phyloP scores from a whole-genome alignment of 2,797 vertebrate species.

The Sus cebifrons region DNA sequence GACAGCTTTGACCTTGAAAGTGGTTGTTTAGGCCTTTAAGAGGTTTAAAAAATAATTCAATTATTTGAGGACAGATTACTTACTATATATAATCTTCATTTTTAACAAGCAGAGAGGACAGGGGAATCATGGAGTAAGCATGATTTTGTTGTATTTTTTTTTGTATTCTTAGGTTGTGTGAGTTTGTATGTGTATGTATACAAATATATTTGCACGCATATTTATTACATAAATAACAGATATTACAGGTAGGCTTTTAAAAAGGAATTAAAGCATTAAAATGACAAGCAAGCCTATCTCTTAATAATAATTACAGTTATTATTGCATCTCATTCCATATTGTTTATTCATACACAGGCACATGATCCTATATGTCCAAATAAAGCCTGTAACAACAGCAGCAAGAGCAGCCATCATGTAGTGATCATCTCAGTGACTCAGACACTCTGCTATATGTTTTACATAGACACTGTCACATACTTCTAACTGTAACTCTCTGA shows the following conservation, averaged over 20 bases:
- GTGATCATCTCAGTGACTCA: not conserved
- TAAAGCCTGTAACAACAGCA: not conserved
- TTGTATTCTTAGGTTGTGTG: not conserved
- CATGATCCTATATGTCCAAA: not conserved
- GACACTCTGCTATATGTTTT: not conserved
- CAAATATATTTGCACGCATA: not conserved
- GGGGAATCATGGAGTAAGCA: not conserved
- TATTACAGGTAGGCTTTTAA: not conserved
- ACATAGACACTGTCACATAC: not conserved
- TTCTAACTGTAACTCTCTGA: not conserved
- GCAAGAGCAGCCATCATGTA: not conserved
- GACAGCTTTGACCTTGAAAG: not conserved
- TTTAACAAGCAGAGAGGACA: not conserved
- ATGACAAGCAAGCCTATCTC: not conserved
- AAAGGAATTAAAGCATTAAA: not conserved
- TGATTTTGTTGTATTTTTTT: not conserved
- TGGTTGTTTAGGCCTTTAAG: not conserved
- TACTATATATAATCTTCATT: not conserved
- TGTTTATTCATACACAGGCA: not conserved
- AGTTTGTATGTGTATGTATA: not conserved
- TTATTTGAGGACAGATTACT: not conserved
- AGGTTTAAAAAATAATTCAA: not conserved
- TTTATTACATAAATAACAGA: not conserved
- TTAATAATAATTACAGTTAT: not conserved
- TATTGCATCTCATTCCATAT: not conserved